Conservation (phyloP, 2,113 vertebrate species). For the Malurus cyaneus region DNA sequence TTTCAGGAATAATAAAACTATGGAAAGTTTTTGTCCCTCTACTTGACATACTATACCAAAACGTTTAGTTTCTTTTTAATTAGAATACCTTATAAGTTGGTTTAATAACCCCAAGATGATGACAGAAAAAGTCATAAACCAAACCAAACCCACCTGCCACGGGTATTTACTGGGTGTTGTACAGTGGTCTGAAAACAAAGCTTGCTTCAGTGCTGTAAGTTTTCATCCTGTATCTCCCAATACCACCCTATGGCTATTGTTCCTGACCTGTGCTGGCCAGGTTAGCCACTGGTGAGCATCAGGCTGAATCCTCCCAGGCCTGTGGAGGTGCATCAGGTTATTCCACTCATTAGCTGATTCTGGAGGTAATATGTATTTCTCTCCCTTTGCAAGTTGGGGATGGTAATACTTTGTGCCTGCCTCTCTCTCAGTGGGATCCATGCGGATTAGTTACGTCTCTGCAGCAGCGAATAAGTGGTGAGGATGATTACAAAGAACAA, state of each 20-base stretch:
- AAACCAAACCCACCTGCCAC: neutral
- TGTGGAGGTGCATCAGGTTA: neutral
- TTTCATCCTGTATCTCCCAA: neutral
- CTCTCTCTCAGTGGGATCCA: constrained; percentile 27
- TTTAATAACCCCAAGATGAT: neutral
- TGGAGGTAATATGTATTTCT: neutral
- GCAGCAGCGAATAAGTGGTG: neutral
- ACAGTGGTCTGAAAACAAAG: neutral
- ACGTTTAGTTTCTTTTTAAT: neutral
- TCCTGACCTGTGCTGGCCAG: neutral
- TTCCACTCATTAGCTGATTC: neutral
- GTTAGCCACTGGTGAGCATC: rapidly evolving
- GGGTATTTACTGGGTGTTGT: neutral
- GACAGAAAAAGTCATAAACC: neutral
- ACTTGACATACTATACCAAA: neutral
- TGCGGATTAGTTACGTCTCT: constrained; percentile 24
- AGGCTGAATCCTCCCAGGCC: neutral
- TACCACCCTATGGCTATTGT: neutral
- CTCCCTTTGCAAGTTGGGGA: neutral
- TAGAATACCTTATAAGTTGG: neutral
- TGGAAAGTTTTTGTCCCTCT: neutral
- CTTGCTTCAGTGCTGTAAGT: rapidly evolving
- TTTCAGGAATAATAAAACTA: neutral
- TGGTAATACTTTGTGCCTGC: neutral
- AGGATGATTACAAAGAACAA: constrained; percentile 38